Conservation (phyloP, 2,113 vertebrate genomes). For the Rhinichthys klamathensis region DNA sequence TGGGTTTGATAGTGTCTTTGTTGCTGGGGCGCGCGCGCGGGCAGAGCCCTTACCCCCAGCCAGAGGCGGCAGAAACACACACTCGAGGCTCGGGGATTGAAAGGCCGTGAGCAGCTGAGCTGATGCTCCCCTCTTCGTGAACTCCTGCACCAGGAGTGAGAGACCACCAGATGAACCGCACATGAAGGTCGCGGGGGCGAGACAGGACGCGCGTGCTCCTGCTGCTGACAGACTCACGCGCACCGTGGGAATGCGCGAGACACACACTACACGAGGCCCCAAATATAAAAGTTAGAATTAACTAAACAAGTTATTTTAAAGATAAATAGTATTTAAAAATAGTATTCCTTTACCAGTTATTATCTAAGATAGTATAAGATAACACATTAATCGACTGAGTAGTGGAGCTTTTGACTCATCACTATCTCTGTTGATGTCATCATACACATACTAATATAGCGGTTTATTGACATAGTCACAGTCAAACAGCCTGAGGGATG, state of each 20-base stretch:
- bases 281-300: background rate
- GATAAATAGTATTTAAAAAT: too few relatives aligned
- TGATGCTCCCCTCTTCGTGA: slow-evolving; percentile 54
- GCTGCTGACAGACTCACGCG: slow-evolving; percentile 55
- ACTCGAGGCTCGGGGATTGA: slow-evolving; percentile 73
- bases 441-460: background rate
- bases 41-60: slow-evolving; percentile 53
- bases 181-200: slow-evolving; percentile 62
- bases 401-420: background rate
- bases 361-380: background rate
- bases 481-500: slow-evolving; percentile 2
- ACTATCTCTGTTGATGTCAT: background rate
- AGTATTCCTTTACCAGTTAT: too few relatives aligned
- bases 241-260: slow-evolving; percentile 39
- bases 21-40: slow-evolving; percentile 54
- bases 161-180: slow-evolving; percentile 60
- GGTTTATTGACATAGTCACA: background rate
- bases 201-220: slow-evolving; percentile 48
- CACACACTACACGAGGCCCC: background rate
- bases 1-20: slow-evolving; percentile 69
- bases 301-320: background rate
- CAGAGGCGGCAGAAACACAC: slow-evolving; percentile 70
- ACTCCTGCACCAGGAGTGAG: slow-evolving; percentile 59
- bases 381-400: background rate
- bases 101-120: slow-evolving; percentile 68